Base-by-base conservation (phyloP, 1,140 invertebrate genomes). In the Lepidurus apus region DNA sequence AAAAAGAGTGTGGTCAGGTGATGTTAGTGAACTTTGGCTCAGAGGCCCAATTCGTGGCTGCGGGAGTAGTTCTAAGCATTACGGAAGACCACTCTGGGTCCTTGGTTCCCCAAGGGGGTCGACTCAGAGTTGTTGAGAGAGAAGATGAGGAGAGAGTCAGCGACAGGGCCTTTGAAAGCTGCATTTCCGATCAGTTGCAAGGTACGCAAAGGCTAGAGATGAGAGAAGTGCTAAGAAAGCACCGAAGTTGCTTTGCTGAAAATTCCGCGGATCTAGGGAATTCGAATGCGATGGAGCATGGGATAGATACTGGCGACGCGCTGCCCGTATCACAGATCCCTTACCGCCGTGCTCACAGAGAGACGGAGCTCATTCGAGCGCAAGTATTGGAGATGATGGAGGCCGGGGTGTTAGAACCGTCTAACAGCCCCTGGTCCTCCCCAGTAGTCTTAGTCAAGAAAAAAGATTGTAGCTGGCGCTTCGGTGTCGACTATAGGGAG, bases 401-500 rank as follows among this genome's bases (percentile, higher is more conserved):
- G 42, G 43, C 21, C 3, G 78, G 78, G 78, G 26, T 79, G 11
- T 42, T 79, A 7, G 78, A 79, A 34, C 74, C 42, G 1, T 75
- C 74, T 10, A 76, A 17, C 13, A 75, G 74, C 26, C 74, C 42
- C 8, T 79, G 74, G 74, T 6, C 26, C 3, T 21, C 74, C 9
- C 80, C 78, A 8, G 76, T 80, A 21, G 80, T 80, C 3, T 65
- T 75, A n/a, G 73, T 80, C 4, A 26, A 43, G 65, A 76, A 77
- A 24, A 76, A 76, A 43, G 85, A 86, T 80, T 82, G 82, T 6
- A 75, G 75, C 0, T 73, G 80, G 4, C 76, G 85, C 9, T 83
- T 86, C 42, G 87, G 86, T 80, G 79, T 87, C 2, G 86, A 87
- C 79, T 89, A 84, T 80, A 78, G 85, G 7, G 77, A 81, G 43